Base-by-base conservation (phyloP, 1,140 invertebrate genomes). In the Drosophila ironensis region DNA sequence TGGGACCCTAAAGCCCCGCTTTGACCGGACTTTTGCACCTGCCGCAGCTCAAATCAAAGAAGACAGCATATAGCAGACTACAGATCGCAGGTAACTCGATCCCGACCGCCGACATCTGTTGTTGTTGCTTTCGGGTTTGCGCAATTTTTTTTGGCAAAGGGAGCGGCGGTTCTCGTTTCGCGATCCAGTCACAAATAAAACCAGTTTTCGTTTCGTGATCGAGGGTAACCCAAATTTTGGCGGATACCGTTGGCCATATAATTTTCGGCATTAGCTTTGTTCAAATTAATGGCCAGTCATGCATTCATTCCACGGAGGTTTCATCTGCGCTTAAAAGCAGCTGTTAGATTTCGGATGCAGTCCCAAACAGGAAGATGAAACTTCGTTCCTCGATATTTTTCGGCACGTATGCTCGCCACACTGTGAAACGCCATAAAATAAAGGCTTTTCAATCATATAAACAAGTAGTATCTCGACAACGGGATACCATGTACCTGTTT, bases 161-260 rank as follows among this genome's bases (percentile, higher is more conserved):
- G 42, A 56, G 27, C 17, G 63, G 37, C 17, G 12, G n/a, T n/a
- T n/a, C 44, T 47, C 44, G 38, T 28, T 47, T 63, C 64, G 53
- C 47, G 45, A 70, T 70, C 64, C 64, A 59, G 66, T 59, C 67
- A 12, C 19, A 8, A 17, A 7, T 22, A 8, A 48, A 66, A 64
- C 45, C 59, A 3, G 60, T 38, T 64, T 51, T 40, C 16, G 20
- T 44, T n/a, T 24, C 41, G 38, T 38, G 27, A 16, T 45, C 52
- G 69, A 72, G 72, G 77, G 77, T 84, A 84, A 81, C 77, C 77
- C 78, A 81, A 81, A 81, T 81, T 76, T 73, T 56, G 56, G 57
- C 57, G 42, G 56, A 66, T 77, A 66, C 73, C 74, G 78, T 82
- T 77, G 80, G 60, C 69, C 73, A 73, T 82, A 86, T 82, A 82